Evolutionary conservation across 2,113 vertebrate species (phyloP).

Genomic region (Ivindomyrus marchei): DNA sequence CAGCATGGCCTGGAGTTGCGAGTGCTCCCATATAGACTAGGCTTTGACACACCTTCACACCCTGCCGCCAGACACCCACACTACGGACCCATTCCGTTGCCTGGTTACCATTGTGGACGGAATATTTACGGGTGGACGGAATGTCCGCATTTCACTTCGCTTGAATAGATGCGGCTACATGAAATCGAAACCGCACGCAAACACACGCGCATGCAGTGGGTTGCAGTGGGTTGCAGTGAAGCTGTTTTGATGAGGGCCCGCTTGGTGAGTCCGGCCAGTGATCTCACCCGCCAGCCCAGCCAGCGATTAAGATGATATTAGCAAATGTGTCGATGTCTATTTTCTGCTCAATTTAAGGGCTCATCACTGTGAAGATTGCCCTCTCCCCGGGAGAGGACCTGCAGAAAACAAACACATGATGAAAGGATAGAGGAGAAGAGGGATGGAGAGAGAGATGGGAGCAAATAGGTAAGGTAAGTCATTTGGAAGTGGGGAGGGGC

Average conservation of each 20-base stretch:
- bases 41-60: neutral
- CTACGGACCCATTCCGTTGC: neutral
- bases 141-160: neutral
- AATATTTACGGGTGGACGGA: neutral
- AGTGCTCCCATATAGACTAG: neutral
- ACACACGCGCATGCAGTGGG: constrained; percentile 6
- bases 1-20: neutral
- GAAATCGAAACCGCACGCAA: neutral
- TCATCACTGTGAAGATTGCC: constrained; percentile 48
- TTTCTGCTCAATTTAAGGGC: constrained; percentile 62
- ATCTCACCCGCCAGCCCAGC: constrained; percentile 30
- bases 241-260: constrained; percentile 16
- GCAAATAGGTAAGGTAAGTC: neutral
- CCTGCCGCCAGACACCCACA: neutral
- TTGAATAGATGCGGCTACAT: neutral
- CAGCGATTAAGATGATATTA: constrained; percentile 51
- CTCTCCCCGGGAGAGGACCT: constrained; percentile 28
- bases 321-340: constrained; percentile 61
- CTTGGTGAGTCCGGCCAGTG: constrained; percentile 26
- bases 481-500: neutral
- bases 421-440: neutral
- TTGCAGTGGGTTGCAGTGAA: neutral
- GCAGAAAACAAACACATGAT: constrained; percentile 34
- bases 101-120: neutral
- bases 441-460: neutral